A percentile compares a stretch with the other conserved stretches of the same genome.
phyloP scores from a whole-genome alignment of 2,113 vertebrate genomes.

The Lagopus muta region DNA sequence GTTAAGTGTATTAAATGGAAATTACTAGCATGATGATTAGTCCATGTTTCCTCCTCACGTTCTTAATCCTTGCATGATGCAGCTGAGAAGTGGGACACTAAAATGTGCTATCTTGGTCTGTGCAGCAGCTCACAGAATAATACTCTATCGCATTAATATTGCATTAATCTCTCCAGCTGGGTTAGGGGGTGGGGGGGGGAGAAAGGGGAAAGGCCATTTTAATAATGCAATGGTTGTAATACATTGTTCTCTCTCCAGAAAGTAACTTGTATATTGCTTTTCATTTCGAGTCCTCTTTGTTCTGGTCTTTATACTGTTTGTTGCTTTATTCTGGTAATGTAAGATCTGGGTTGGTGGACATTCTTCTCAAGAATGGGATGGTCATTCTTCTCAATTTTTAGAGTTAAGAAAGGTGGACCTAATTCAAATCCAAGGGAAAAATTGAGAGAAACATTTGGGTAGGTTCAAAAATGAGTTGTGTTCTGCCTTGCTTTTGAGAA shows the following conservation, averaged over 20 bases:
- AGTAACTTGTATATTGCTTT: neutral
- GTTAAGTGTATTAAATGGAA: conserved; percentile 3
- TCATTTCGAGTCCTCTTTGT: neutral
- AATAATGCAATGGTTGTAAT: neutral
- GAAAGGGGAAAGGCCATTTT: neutral
- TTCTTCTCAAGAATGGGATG: neutral
- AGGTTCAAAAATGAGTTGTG: neutral
- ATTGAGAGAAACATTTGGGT: neutral
- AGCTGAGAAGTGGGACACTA: neutral
- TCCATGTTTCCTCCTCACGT: neutral
- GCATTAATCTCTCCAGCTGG: neutral
- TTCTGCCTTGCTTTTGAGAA: neutral
- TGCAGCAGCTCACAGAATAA: neutral
- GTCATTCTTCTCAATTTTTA: neutral
- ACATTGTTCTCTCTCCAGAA: neutral
- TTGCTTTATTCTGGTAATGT: neutral
- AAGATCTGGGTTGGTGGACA: neutral
- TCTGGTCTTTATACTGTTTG: neutral
- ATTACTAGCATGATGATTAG: neutral
- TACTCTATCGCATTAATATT: neutral
- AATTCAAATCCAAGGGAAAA: neutral
- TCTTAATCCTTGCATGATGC: neutral
- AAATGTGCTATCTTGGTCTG: neutral
- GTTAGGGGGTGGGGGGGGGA: rapidly evolving
- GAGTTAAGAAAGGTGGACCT: neutral